phyloP scores from a whole-genome alignment of 2,797 vertebrate genomes.

The Halcyon badia region DNA sequence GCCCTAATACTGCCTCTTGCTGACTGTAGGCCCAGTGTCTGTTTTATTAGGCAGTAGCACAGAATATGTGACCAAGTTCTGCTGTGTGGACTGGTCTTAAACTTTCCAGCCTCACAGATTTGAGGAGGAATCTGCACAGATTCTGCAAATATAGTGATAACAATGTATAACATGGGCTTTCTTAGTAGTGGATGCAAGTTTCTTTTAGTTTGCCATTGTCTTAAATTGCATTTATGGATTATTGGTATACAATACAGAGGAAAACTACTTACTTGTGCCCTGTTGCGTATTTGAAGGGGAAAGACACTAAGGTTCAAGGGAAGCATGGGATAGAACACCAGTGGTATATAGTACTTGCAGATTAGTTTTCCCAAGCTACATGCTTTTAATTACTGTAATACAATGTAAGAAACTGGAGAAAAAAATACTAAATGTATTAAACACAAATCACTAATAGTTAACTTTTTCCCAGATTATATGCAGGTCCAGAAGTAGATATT shows the following conservation, averaged over 20 bases:
- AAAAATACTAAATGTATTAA: background rate
- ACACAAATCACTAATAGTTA: background rate
- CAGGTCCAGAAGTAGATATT: conserved; percentile 98
- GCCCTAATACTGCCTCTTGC: background rate
- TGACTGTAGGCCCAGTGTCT: background rate
- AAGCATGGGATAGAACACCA: background rate
- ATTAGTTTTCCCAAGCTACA: background rate
- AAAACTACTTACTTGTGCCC: background rate
- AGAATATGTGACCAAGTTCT: accelerated
- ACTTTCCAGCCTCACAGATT: background rate
- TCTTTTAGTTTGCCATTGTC: background rate
- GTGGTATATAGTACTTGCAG: background rate
- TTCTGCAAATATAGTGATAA: background rate
- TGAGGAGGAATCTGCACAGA: background rate
- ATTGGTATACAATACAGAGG: background rate
- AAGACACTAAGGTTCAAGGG: background rate
- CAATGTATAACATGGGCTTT: background rate
- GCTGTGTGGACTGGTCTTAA: background rate
- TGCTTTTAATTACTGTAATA: background rate
- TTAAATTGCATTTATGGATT: background rate
- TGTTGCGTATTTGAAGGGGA: background rate
- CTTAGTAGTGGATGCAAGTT: background rate
- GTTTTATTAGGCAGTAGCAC: background rate
- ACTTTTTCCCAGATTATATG: conserved; percentile 88
- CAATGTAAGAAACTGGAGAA: background rate